These are phyloP conservation scores for Lagopus muta DNA, from an alignment of 2,113 vertebrate species.

Conservation along the genomic window DNA sequence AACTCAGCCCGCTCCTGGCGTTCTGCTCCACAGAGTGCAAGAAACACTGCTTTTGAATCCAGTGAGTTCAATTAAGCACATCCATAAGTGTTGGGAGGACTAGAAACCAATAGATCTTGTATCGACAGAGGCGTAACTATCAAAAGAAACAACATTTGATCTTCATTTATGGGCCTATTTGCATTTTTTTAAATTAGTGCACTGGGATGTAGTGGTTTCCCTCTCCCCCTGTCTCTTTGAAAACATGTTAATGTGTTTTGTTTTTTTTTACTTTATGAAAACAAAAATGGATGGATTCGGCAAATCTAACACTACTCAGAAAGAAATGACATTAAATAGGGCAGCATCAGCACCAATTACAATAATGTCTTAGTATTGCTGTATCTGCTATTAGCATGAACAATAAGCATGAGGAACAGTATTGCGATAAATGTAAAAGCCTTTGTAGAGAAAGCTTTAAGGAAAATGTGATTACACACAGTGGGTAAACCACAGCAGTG, in stretches of 20 bases:
- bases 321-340: neutral
- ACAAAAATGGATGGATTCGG: neutral
- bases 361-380: neutral
- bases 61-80: neutral
- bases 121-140: neutral
- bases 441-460: neutral
- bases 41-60: neutral
- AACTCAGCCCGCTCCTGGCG: neutral
- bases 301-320: neutral
- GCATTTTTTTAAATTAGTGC: conserved; percentile 36
- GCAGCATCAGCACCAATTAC: conserved; percentile 16
- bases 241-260: neutral
- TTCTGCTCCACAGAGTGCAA: neutral
- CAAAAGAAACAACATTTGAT: conserved; percentile 23
- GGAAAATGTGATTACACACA: neutral
- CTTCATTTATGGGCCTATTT: conserved; percentile 35
- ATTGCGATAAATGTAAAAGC: neutral
- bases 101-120: neutral
- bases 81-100: neutral
- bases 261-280: conserved; percentile 10
- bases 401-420: neutral
- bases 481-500: neutral
- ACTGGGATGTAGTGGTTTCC: conserved; percentile 17
- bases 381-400: neutral
- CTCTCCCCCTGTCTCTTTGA: neutral